Evolutionary conservation across 1,140 invertebrate genomes (phyloP), one percentile per base, ranked within the genome.

Genomic region (Neodiprion lecontei): DNA sequence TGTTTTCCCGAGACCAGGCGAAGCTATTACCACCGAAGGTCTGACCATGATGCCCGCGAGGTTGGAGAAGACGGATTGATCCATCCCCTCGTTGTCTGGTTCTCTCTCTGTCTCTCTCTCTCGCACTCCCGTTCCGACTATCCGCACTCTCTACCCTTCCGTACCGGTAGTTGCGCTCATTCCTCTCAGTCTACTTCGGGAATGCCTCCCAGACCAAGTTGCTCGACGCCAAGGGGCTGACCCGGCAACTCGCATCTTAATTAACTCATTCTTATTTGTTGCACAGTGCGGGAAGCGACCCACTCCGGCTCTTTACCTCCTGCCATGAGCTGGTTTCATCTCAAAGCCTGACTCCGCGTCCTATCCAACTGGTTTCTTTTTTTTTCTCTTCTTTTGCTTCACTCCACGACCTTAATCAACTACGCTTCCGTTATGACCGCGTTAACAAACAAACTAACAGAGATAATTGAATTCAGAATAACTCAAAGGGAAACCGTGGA

Each of bases 231-330:
- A 17, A 61, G n/a, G 53, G 53, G 53, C 53, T 61, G 53, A 61
- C 53, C 53, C 53, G 9, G 53, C 53, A 61, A 61, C 11, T 61
- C n/a, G 53, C 53, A 17, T 61, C 53, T 61, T 61, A 61, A 61
- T 61, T 61, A 61, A 61, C 53, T 61, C 53, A 61, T 61, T 61
- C 53, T 61, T 61, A 61, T 61, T 61, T 61, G 53, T 61, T 61
- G 53, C 53, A 61, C 53, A 14, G 53, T 61, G n/a, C 53, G n/a
- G 53, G n/a, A 17, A 61, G 53, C 11, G 3, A 5, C 9, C n/a
- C 53, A 14, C 53, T 17, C 53, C 11, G 11, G n/a, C 53, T 61
- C 53, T 61, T 61, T 61, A 61, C 53, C 53, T 9, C 53, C 11
- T 40, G 28, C 28, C 28, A 40, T 40, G 28, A 40, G 28, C 28